These are phyloP conservation scores for Connochaetes taurinus DNA, from an alignment of 2,113 vertebrate species.

Conservation along the genomic window DNA sequence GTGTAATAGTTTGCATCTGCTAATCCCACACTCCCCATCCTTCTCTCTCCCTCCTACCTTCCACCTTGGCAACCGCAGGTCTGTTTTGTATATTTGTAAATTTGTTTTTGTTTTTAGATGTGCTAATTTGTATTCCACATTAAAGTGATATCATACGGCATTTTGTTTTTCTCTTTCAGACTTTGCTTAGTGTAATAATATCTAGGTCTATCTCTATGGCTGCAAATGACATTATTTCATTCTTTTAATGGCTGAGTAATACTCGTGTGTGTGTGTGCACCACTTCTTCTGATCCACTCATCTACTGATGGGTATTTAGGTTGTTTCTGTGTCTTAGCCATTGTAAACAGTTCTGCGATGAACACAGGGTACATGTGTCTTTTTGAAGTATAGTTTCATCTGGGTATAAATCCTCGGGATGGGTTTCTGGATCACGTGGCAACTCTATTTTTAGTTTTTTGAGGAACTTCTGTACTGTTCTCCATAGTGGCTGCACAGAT, in stretches of 20 bases:
- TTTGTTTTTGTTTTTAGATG: neutral
- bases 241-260: neutral
- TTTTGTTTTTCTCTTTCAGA: neutral
- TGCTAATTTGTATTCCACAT: neutral
- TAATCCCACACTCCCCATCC: neutral
- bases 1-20: neutral
- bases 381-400: neutral
- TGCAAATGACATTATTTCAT: neutral
- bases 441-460: neutral
- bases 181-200: neutral
- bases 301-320: neutral
- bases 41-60: neutral
- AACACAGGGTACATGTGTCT: neutral
- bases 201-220: neutral
- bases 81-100: neutral
- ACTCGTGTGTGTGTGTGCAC: rapidly evolving
- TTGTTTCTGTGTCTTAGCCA: neutral
- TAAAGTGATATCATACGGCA: neutral
- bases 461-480: neutral
- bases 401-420: neutral
- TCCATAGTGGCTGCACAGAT: neutral
- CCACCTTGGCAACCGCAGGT: neutral
- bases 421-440: neutral
- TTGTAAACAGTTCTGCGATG: neutral
- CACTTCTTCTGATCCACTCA: neutral